Conservation (phyloP, 2,797 vertebrate species). For the Spinus pinus region DNA sequence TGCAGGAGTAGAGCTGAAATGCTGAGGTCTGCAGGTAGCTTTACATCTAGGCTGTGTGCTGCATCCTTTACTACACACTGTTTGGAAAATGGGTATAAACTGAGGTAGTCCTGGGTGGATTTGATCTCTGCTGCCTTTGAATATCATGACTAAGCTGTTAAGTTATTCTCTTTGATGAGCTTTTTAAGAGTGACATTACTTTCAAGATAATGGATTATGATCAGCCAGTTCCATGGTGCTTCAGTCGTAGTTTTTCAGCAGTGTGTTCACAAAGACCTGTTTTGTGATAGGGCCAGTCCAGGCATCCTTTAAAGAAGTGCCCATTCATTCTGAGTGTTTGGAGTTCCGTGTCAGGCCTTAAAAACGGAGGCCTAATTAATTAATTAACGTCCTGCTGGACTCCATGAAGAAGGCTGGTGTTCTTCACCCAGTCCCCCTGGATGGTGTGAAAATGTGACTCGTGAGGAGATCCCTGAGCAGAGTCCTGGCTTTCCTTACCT, state of each 20-base stretch:
- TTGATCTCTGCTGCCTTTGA: neutral
- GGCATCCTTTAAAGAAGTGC: neutral
- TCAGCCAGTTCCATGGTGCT: neutral
- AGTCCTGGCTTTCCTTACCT: neutral
- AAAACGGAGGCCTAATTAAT: constrained; percentile 6
- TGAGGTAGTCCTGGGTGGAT: neutral
- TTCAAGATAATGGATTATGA: constrained; percentile 3
- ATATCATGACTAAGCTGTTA: neutral
- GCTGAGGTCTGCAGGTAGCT: neutral
- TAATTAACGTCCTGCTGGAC: neutral
- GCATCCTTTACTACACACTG: neutral
- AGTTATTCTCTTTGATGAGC: constrained; percentile 21
- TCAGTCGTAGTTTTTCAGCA: neutral
- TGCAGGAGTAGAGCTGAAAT: neutral
- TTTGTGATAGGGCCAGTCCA: neutral
- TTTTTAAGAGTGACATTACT: neutral
- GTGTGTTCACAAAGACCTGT: neutral
- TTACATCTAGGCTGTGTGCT: neutral
- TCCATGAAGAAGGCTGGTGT: neutral
- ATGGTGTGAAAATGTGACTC: neutral
- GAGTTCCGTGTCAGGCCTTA: constrained; percentile 3
- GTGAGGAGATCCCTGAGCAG: neutral
- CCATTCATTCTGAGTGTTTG: neutral
- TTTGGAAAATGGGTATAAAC: neutral
- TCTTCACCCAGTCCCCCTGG: neutral